These are phyloP conservation scores for Botia kubotai DNA, from an alignment of 2,797 vertebrate genomes.

Conservation along the genomic window DNA sequence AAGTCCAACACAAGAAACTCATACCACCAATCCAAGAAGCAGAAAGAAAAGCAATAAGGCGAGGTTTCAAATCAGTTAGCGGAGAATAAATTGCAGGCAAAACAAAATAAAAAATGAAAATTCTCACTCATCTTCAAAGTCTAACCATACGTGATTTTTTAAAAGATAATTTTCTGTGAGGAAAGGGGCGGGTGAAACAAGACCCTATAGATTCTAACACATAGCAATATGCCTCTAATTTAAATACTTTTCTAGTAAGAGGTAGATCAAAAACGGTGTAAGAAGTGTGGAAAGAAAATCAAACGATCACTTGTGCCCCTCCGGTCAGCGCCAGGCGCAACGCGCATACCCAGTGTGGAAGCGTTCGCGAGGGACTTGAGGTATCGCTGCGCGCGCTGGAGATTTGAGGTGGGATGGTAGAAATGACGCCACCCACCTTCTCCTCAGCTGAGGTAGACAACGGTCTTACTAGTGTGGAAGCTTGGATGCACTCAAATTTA, in stretches of 20 bases:
- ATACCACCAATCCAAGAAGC: slow-evolving; percentile 78
- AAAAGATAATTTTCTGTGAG: slow-evolving; percentile 60
- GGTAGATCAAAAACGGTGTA: slow-evolving; percentile 93
- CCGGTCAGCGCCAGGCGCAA: slow-evolving; percentile 79
- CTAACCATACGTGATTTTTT: slow-evolving; percentile 86
- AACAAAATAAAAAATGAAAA: slow-evolving; percentile 66
- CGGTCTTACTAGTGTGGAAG: slow-evolving; percentile 86
- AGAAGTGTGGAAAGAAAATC: slow-evolving; percentile 74
- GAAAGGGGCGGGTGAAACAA: slow-evolving; percentile 66
- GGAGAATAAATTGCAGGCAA: slow-evolving; percentile 85
- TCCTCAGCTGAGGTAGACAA: slow-evolving; percentile 93
- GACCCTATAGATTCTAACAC: slow-evolving; percentile 80
- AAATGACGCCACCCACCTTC: slow-evolving; percentile 62
- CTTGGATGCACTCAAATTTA: slow-evolving; percentile 86
- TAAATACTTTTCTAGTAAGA: slow-evolving; percentile 89
- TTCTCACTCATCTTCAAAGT: slow-evolving; percentile 80
- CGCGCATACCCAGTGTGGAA: slow-evolving; percentile 82
- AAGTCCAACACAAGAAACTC: slow-evolving; percentile 81
- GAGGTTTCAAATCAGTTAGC: slow-evolving; percentile 77
- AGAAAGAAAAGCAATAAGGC: slow-evolving; percentile 84
- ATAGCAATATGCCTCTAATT: slow-evolving; percentile 93
- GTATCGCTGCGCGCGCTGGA: slow-evolving; percentile 87
- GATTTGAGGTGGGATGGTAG: slow-evolving; percentile 77
- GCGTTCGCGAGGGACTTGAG: slow-evolving; percentile 83
- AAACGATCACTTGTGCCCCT: slow-evolving; percentile 88